phyloP scores from a whole-genome alignment of 1,140 invertebrate species.

The Chlorops oryzae region DNA sequence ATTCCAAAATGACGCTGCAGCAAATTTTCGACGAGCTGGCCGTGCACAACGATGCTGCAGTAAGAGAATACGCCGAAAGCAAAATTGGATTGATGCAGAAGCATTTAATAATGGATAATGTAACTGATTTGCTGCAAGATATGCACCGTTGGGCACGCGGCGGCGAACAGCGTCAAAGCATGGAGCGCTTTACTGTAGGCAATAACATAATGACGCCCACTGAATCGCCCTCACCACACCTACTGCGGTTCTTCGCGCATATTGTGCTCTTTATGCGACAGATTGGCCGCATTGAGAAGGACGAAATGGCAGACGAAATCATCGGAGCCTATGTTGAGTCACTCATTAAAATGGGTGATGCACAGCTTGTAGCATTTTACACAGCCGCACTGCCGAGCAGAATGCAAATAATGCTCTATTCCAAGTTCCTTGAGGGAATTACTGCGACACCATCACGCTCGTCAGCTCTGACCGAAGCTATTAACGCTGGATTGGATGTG shows the following conservation, averaged over 20 bases:
- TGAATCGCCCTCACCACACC: constrained; percentile 49
- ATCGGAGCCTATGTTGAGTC: constrained; percentile 64
- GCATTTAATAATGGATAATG: constrained; percentile 68
- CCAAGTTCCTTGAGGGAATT: constrained; percentile 66
- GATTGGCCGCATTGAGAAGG: constrained; percentile 61
- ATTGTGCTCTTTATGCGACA: constrained; percentile 74
- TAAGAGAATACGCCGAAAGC: constrained; percentile 52
- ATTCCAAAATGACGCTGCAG: constrained; percentile 64
- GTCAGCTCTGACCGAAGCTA: constrained; percentile 59
- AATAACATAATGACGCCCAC: too few species aligned
- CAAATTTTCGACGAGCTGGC: constrained; percentile 64
- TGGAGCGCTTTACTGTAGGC: too few species aligned
- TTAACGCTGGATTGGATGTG: constrained; percentile 75
- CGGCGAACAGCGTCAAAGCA: constrained; percentile 12
- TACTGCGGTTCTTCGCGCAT: constrained; percentile 73
- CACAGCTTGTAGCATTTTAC: constrained; percentile 78
- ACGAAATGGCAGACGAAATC: constrained; percentile 65
- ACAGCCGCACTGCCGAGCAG: constrained; percentile 65
- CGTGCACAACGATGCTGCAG: constrained; percentile 51
- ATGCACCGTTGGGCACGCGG: constrained; percentile 52
- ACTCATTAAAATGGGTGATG: constrained; percentile 66
- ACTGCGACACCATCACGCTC: constrained; percentile 50
- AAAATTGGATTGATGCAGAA: constrained; percentile 69
- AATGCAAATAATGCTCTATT: constrained; percentile 70
- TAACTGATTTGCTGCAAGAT: constrained; percentile 56